These are phyloP conservation scores for Delphinapterus leucas DNA, from an alignment of 2,113 vertebrate species.

Conservation along the genomic window DNA sequence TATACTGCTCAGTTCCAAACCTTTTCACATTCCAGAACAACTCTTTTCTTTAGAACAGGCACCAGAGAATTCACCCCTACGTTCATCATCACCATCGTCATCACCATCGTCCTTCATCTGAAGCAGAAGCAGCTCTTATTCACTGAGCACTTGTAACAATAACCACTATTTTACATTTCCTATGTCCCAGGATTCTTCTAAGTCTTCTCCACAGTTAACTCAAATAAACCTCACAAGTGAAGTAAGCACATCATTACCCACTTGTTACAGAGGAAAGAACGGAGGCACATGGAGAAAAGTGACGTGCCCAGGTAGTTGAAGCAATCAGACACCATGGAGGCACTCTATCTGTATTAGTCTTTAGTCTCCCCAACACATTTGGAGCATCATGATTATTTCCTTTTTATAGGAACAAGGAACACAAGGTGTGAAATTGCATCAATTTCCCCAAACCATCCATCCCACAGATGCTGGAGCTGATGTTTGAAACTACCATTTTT, in stretches of 20 bases:
- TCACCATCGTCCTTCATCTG: neutral
- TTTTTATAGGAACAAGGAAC: neutral
- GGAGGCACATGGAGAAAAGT: accelerated
- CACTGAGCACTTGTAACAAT: neutral
- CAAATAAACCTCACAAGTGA: neutral
- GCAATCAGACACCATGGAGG: neutral
- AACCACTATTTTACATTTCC: neutral
- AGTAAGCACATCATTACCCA: neutral
- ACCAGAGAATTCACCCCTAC: neutral
- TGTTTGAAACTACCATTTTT: neutral
- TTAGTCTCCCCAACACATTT: too few species aligned
- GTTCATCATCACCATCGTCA: too few species aligned
- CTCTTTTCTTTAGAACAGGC: neutral
- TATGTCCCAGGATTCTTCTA: neutral
- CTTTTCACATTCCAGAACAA: neutral
- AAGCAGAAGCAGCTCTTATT: neutral
- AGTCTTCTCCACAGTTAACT: neutral
- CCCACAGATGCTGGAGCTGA: neutral
- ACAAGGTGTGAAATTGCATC: neutral
- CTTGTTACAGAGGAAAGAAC: neutral
- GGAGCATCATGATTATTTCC: neutral
- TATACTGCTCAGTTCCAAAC: neutral
- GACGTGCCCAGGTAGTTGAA: accelerated
- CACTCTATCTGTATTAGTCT: neutral
- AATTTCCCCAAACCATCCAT: neutral